Evolutionary conservation across 2,113 vertebrate genomes (phyloP), one percentile per base, ranked within the genome.

Genomic region (Limnothrissa miodon): DNA sequence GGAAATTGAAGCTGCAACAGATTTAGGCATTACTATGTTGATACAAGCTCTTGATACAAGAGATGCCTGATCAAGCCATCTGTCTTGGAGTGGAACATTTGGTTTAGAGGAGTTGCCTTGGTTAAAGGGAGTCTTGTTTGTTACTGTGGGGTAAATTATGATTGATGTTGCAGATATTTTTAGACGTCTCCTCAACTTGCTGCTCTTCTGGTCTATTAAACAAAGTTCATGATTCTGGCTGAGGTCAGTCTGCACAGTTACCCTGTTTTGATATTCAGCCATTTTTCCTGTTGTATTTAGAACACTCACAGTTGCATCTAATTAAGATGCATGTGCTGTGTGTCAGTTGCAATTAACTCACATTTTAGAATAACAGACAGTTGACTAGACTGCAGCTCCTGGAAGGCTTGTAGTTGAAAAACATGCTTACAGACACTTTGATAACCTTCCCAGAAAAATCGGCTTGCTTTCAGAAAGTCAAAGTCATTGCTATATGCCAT

Each of bases 91-190:
- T 59, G 78, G 5, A 15, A 19, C 80, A 66, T 86, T 79, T 62
- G 82, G 39, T 39, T 48, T 19, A 70, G 48, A 44, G 81, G 80
- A 86, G 59, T 62, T 79, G 1, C 66, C 59, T 78, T 79, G 29
- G n/a, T n/a, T n/a, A n/a, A n/a, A n/a, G n/a, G n/a, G n/a, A n/a
- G n/a, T 79, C 53, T 42, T 42, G 66, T 82, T 82, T 62, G 53
- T 81, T 82, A 62, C 62, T 29, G 45, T 15, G 36, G 45, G n/a
- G 46, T 13, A 80, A 78, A 78, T 8, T n/a, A 45, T 59, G 39
- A 48, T 46, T 83, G 46, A 78, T 66, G 36, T n/a, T 44, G 17
- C 9, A 81, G 46, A 56, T 86, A 82, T 80, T 84, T 84, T 84
- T 86, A 86, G 83, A 82, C 11, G 59, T n/a, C 2, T 33, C 13